Evolutionary conservation across 2,888 invertebrate genomes (phyloP).

Genomic region (Lasioglossum marginatum): DNA sequence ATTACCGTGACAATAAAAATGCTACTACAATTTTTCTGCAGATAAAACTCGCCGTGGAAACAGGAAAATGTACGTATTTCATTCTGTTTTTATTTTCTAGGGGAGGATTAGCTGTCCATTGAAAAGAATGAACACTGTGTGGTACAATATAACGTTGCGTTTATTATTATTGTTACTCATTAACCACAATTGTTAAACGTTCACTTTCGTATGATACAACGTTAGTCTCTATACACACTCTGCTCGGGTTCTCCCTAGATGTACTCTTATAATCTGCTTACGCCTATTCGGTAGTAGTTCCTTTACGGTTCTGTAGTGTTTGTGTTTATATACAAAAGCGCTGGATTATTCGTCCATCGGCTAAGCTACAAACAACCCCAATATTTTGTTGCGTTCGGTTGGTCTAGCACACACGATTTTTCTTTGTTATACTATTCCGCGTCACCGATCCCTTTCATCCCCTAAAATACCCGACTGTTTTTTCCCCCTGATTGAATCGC

Average conservation of each 20-base stretch:
- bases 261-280: slow-evolving; percentile 62
- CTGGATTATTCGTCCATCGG: slow-evolving; percentile 75
- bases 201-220: slow-evolving; percentile 79
- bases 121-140: slow-evolving; percentile 25
- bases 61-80: background rate
- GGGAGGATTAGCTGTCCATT: background rate
- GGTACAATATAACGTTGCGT: slow-evolving; percentile 82
- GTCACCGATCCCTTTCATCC: slow-evolving; percentile 4
- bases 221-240: slow-evolving; percentile 79
- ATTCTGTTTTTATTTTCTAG: background rate
- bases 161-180: slow-evolving; percentile 82
- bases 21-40: background rate
- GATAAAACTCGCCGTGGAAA: background rate
- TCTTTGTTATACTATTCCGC: slow-evolving; percentile 35
- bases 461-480: slow-evolving; percentile 39
- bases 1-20: background rate
- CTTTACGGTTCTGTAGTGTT: slow-evolving; percentile 60
- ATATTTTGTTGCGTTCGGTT: slow-evolving; percentile 65
- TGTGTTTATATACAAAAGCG: slow-evolving; percentile 82
- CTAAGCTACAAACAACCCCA: slow-evolving; percentile 73
- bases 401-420: slow-evolving; percentile 57
- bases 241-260: slow-evolving; percentile 63
- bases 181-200: slow-evolving; percentile 79
- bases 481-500: slow-evolving; percentile 26
- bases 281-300: slow-evolving; percentile 60